These are phyloP conservation scores for Ferrisia virgata DNA, from an alignment of 2,888 invertebrate species.

Conservation along the genomic window DNA sequence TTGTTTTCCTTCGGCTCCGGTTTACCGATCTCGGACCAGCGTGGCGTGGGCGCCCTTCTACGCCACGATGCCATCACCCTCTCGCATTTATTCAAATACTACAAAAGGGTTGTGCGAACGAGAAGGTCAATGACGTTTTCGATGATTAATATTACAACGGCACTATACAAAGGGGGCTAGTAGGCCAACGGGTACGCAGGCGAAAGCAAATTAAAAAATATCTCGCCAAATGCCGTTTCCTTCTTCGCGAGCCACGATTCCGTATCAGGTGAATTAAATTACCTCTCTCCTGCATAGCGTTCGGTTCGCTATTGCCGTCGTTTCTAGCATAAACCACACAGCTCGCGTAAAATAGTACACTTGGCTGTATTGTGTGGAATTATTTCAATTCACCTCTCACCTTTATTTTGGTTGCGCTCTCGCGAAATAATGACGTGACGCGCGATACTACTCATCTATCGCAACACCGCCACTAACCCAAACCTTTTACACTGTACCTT, in stretches of 20 bases:
- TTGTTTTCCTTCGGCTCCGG: not conserved
- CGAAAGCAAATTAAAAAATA: not conserved
- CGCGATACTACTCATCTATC: not conserved
- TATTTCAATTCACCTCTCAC: not conserved
- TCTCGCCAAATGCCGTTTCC: not conserved
- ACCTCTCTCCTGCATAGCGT: not conserved
- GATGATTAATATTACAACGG: not conserved
- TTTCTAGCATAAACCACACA: not conserved
- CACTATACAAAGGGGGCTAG: not conserved
- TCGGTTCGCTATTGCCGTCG: not conserved
- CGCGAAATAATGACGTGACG: not conserved
- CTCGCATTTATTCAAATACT: not conserved
- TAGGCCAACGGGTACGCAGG: not conserved
- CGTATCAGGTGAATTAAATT: slow-evolving; percentile 1
- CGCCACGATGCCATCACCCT: not conserved
- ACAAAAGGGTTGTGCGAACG: not conserved
- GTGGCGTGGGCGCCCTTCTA: not conserved
- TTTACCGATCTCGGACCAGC: not conserved
- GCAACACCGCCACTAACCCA: not conserved
- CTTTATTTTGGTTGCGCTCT: not conserved
- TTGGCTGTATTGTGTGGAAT: not conserved
- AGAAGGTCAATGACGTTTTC: not conserved
- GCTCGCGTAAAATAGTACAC: not conserved
- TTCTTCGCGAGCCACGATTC: not conserved
- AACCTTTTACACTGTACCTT: not conserved